Base-by-base conservation (phyloP, 2,113 vertebrate species). In the Ginglymostoma cirratum region DNA sequence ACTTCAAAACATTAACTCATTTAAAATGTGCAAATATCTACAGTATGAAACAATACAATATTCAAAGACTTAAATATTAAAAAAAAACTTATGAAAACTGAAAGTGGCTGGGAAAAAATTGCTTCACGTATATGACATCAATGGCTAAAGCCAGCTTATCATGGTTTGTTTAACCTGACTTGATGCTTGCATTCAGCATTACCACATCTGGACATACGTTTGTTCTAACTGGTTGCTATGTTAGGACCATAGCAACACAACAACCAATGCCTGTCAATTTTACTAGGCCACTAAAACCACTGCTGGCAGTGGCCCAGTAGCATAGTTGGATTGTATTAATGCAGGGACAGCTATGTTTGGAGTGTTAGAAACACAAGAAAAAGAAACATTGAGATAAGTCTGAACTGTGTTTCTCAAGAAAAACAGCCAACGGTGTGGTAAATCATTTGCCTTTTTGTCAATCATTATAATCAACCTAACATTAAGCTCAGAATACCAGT, bases 181-280 rank as follows among this genome's bases (percentile, higher is more conserved):
- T 66, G 66, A 61, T n/a, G 89, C 55, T 38, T 92, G 34, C 61
- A 38, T 92, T 38, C 55, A 38, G 61, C n/a, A 66, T 66, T 65
- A 93, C 34, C n/a, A 67, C 89, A 93, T 93, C 89, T 93, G 89
- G 89, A 93, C 61, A 93, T 93, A n/a, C 66, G 61, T 66, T 66
- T 93, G n/a, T 61, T 93, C 30, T 93, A 93, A 66, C 34, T 93
- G 89, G 89, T 93, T 93, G 89, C 89, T 93, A 93, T 38, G 89
- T 93, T 67, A 61, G 89, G 89, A 10, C 34, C 89, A 67, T n/a
- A 93, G 89, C 89, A 93, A 93, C 89, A 93, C 30, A 67, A 93
- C 55, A 93, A 93, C 89, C 89, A 93, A 92, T 93, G 89, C 61
- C 30, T 66, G n/a, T 17, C 61, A 23, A 8, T 93, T 93, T 66